Evolutionary conservation across 2,797 vertebrate species (phyloP).

Genomic region (Amblyraja radiata): DNA sequence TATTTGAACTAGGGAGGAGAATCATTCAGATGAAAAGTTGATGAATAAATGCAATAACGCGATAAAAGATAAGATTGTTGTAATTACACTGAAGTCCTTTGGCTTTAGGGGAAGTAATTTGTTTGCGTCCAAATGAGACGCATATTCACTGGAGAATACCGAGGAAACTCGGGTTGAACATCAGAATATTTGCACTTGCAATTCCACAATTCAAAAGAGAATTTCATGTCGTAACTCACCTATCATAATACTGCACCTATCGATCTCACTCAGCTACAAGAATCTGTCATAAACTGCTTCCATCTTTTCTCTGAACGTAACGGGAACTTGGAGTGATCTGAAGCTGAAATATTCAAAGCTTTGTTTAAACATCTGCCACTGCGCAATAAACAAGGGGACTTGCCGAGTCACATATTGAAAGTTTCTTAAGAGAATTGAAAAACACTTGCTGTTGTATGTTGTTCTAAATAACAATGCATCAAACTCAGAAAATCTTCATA

Average conservation of each 20-base stretch:
- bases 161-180: neutral
- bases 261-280: neutral
- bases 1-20: neutral
- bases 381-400: neutral
- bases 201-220: neutral
- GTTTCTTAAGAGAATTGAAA: neutral
- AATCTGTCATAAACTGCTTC: neutral
- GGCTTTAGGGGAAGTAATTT: neutral
- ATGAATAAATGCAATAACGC: neutral
- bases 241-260: neutral
- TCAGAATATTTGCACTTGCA: neutral
- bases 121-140: neutral
- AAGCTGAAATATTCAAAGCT: neutral
- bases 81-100: neutral
- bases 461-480: too few relatives aligned
- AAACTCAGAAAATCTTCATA: neutral
- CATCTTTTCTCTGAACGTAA: neutral
- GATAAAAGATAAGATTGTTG: neutral
- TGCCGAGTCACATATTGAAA: neutral
- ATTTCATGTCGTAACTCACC: neutral
- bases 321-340: neutral
- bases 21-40: neutral
- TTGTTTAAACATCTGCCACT: neutral
- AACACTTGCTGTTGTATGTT: neutral
- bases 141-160: neutral